phyloP scores from a whole-genome alignment of 2,113 vertebrate species.

The Carlito syrichta region DNA sequence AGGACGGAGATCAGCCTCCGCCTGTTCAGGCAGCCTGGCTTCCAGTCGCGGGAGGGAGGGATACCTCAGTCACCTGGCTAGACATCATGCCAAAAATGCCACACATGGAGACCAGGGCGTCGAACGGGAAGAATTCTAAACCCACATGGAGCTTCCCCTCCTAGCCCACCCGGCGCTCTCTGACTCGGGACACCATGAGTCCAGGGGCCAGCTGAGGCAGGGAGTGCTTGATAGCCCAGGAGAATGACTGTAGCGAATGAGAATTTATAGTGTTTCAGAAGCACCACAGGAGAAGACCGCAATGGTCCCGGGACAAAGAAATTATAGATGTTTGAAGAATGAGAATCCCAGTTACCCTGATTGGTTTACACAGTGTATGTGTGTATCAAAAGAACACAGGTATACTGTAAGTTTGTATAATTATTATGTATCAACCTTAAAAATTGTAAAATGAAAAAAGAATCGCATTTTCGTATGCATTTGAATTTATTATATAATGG shows the following conservation, averaged over 20 bases:
- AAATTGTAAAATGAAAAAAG: background rate
- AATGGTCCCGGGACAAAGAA: too few species aligned
- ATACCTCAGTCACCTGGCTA: too few species aligned
- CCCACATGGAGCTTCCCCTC: background rate
- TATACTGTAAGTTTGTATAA: background rate
- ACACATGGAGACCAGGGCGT: too few species aligned
- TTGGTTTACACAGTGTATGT: background rate
- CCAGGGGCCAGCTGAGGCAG: background rate
- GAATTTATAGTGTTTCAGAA: too few species aligned
- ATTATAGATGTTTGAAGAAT: background rate
- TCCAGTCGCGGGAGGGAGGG: too few species aligned
- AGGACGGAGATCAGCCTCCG: background rate
- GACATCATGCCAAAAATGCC: too few species aligned
- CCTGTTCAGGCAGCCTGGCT: background rate
- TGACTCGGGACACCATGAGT: too few species aligned
- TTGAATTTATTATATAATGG: background rate
- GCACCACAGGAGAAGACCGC: too few species aligned
- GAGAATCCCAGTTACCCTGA: background rate
- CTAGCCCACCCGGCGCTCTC: too few species aligned
- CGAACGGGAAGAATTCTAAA: background rate
- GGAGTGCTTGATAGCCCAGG: too few species aligned
- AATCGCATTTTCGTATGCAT: background rate
- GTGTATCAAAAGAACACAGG: background rate
- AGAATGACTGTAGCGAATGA: too few species aligned
- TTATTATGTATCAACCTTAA: background rate